Percentiles rank a stretch among this genome's conserved stretches.
Evolutionary conservation across 2,888 invertebrate genomes (phyloP).

Genomic region (Nemurella pictetii): DNA sequence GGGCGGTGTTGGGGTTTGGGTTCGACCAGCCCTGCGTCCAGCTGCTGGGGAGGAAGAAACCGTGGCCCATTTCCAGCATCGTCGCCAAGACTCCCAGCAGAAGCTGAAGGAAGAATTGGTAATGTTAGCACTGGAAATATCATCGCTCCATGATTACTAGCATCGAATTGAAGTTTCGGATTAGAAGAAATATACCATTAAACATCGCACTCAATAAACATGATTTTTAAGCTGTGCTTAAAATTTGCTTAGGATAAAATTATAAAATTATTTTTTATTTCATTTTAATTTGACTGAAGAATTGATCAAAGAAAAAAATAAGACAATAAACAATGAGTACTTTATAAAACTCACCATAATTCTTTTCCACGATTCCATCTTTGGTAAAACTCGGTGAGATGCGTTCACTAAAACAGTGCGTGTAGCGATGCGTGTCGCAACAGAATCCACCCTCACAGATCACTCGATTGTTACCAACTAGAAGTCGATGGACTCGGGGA

Average conservation of each 20-base stretch:
- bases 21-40: constrained; percentile 15
- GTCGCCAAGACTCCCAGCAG: constrained; percentile 53
- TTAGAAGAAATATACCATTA: no score
- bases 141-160: no score
- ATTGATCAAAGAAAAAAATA: no score
- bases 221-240: no score
- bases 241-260: no score
- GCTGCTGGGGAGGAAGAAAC: constrained; percentile 58
- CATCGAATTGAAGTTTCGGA: no score
- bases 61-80: constrained; percentile 55
- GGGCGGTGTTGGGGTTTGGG: constrained; percentile 6
- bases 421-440: not conserved
- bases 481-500: not conserved
- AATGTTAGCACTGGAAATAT: not conserved
- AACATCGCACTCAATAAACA: no score
- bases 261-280: no score
- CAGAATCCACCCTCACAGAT: constrained; percentile 1
- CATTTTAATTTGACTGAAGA: no score
- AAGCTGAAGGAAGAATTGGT: constrained; percentile 50
- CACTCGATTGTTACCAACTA: constrained; percentile 5
- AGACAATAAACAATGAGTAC: not conserved
- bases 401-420: not conserved
- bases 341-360: not conserved
- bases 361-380: constrained; percentile 25
- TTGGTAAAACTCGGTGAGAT: not conserved